Evolutionary conservation across 2,797 vertebrate species (phyloP).

Genomic region (Capromys pilorides): DNA sequence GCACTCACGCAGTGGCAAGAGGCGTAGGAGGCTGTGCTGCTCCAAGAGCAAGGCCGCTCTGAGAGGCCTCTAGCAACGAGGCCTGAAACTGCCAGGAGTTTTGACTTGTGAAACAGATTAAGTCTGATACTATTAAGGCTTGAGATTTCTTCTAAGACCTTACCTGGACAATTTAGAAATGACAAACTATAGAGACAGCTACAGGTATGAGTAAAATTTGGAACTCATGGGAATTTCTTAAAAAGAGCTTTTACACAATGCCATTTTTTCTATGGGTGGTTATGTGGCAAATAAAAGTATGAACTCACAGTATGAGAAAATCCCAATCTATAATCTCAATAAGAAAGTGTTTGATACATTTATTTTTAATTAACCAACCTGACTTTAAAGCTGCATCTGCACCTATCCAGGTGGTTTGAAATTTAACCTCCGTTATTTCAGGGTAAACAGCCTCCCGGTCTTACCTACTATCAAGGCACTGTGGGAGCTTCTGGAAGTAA

Average conservation of each 20-base stretch:
- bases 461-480: neutral
- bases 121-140: neutral
- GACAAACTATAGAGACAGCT: neutral
- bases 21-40: neutral
- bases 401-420: neutral
- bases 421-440: neutral
- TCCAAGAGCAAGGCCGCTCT: neutral
- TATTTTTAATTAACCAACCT: neutral
- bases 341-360: neutral
- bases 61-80: neutral
- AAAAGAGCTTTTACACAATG: neutral
- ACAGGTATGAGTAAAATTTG: neutral
- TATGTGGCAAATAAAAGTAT: neutral
- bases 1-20: too few species aligned
- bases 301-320: neutral
- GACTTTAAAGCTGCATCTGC: conserved; percentile 3
- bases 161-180: neutral
- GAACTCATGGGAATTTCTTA: neutral
- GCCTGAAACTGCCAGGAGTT: neutral
- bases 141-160: conserved; percentile 1
- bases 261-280: neutral
- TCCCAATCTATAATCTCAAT: neutral
- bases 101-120: neutral
- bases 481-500: neutral
- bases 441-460: neutral